A percentile compares a stretch with the other conserved stretches of the same genome.
Evolutionary conservation across 30 jellyfish, hydroid and myxozoan species (phyloP).

Genomic region (Aurelia aurita): DNA sequence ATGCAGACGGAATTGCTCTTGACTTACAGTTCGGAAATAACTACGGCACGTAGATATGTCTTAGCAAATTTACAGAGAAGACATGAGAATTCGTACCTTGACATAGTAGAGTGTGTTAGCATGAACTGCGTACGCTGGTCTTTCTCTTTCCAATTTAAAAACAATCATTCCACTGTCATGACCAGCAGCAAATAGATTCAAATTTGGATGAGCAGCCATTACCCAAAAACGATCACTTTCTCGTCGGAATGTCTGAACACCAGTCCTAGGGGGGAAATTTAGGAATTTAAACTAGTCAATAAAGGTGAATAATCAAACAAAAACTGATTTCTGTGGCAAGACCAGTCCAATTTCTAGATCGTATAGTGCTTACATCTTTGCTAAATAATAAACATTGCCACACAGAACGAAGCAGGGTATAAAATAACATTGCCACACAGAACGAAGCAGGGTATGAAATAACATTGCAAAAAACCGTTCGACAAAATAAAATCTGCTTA

Average conservation of each 20-base stretch:
- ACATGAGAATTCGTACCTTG: conserved; percentile 75
- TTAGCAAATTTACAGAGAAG: neutral
- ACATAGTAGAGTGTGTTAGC: conserved; percentile 89
- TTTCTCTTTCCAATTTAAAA: conserved; percentile 89
- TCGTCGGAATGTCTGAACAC: conserved; percentile 94
- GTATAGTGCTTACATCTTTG: too few relatives aligned
- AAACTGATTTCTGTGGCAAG: too few relatives aligned
- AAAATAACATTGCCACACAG: neutral
- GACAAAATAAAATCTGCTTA: neutral
- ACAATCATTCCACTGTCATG: conserved; percentile 98
- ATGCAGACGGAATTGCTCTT: too few relatives aligned
- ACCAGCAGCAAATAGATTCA: conserved; percentile 97
- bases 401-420: too few relatives aligned
- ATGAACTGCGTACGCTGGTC: conserved; percentile 98
- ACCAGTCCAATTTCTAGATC: too few relatives aligned
- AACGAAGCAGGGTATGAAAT: too few relatives aligned
- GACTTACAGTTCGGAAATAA: too few relatives aligned
- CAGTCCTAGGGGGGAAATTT: conserved; percentile 65
- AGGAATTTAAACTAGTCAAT: too few relatives aligned
- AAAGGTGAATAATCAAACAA: too few relatives aligned
- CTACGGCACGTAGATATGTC: too few relatives aligned
- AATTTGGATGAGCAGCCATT: conserved; percentile 94
- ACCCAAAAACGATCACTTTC: conserved; percentile 97
- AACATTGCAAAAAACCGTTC: neutral
- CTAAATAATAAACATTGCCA: too few relatives aligned